phyloP scores from a whole-genome alignment of 2,797 vertebrate genomes.

The Clarias laeviceps region DNA sequence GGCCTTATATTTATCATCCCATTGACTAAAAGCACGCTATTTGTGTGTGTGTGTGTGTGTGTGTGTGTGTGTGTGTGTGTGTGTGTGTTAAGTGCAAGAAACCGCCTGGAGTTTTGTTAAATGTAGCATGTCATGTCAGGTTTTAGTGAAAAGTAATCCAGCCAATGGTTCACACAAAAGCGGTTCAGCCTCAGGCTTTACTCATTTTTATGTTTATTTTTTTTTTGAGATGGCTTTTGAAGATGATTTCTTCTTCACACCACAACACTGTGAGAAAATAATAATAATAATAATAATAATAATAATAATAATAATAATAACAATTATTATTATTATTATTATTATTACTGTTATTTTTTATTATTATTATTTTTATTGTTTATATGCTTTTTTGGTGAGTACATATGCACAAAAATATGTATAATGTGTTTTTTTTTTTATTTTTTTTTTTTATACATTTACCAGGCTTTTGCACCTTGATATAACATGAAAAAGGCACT shows the following conservation, averaged over 20 bases:
- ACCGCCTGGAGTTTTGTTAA: slow-evolving; percentile 40
- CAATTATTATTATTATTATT: no score
- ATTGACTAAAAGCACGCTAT: slow-evolving; percentile 34
- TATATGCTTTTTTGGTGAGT: no score
- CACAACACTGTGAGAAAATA: background rate
- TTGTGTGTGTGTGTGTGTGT: slow-evolving; percentile 21
- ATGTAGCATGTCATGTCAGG: slow-evolving; percentile 41
- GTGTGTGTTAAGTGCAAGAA: background rate
- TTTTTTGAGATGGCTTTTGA: background rate
- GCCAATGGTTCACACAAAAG: slow-evolving; percentile 35
- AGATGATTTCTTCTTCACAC: background rate
- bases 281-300: background rate
- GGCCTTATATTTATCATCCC: slow-evolving; percentile 58
- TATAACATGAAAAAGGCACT: background rate
- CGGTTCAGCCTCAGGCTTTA: slow-evolving; percentile 55
- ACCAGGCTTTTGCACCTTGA: background rate
- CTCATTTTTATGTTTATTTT: background rate
- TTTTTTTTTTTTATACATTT: no score
- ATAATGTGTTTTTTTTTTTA: no score
- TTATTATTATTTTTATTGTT: no score
- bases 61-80: slow-evolving; percentile 23
- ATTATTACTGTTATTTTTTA: no score
- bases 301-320: no score
- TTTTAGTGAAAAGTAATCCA: slow-evolving; percentile 50
- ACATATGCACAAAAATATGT: no score